Conservation (phyloP, 2,888 invertebrate genomes). For the Zaprionus lineosus region DNA sequence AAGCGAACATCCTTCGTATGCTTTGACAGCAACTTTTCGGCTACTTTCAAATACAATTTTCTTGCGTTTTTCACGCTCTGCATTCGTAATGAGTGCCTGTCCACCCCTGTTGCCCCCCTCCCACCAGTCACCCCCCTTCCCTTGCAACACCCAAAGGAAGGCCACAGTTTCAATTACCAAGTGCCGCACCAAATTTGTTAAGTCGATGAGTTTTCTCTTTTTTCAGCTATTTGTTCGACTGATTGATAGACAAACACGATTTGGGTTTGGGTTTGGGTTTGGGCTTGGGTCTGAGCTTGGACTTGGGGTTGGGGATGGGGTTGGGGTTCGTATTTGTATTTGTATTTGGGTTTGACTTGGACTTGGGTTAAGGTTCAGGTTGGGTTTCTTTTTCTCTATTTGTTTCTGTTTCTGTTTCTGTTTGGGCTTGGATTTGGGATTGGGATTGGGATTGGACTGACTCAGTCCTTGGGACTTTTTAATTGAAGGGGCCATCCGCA, state of each 20-base stretch:
- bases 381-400: background rate
- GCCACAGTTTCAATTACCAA: constrained; percentile 58
- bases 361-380: constrained; percentile 4
- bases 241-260: constrained; percentile 71
- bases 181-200: constrained; percentile 47
- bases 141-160: constrained; percentile 28
- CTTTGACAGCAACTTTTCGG: constrained; percentile 13
- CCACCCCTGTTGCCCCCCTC: no score
- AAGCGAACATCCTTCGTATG: constrained; percentile 24
- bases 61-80: constrained; percentile 35
- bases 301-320: no score
- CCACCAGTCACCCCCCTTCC: no score
- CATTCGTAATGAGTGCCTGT: constrained; percentile 69
- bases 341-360: no score
- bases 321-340: no score
- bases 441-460: constrained; percentile 1
- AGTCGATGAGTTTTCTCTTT: constrained; percentile 24
- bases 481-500: constrained; percentile 65
- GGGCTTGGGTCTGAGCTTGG: background rate
- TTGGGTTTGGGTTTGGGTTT: constrained; percentile 2
- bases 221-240: constrained; percentile 53
- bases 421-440: constrained; percentile 6
- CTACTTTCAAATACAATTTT: constrained; percentile 5
- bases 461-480: constrained; percentile 49
- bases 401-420: no score